A percentile compares a stretch with the other conserved stretches of the same genome.
These are phyloP conservation scores for Zaprionus ghesquierei DNA, from an alignment of 1,140 invertebrate genomes.

Conservation along the genomic window DNA sequence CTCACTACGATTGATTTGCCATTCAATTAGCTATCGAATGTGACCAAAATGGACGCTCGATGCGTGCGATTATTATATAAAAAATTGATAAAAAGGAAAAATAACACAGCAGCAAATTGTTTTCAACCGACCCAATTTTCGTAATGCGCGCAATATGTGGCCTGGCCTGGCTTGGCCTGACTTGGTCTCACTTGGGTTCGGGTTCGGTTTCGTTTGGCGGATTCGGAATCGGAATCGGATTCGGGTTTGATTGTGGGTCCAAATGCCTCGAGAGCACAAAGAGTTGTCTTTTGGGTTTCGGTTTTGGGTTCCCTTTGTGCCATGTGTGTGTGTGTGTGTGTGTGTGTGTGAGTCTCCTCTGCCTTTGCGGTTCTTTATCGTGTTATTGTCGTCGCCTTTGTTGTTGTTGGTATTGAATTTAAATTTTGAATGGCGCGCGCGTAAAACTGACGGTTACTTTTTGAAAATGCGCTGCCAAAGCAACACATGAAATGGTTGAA, in stretches of 20 bases:
- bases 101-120: constrained; percentile 46
- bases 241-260: constrained; percentile 84
- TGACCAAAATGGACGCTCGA: constrained; percentile 52
- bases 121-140: constrained; percentile 71
- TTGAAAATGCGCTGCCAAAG: constrained; percentile 48
- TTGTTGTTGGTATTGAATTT: constrained; percentile 83
- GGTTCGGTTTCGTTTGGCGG: neutral
- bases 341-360: neutral
- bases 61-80: constrained; percentile 77
- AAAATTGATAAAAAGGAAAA: constrained; percentile 59
- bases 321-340: neutral
- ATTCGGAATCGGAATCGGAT: neutral
- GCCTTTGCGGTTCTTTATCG: neutral
- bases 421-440: constrained; percentile 93
- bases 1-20: constrained; percentile 72
- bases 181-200: neutral
- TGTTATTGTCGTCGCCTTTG: constrained; percentile 84
- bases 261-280: neutral
- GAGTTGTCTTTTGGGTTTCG: neutral
- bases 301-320: neutral
- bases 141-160: constrained; percentile 21
- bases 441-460: constrained; percentile 92
- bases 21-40: constrained; percentile 49
- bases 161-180: neutral
- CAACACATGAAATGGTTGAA: constrained; percentile 11